These are phyloP conservation scores for Drosophila niveifrons DNA, from an alignment of 2,888 invertebrate genomes.

Conservation along the genomic window DNA sequence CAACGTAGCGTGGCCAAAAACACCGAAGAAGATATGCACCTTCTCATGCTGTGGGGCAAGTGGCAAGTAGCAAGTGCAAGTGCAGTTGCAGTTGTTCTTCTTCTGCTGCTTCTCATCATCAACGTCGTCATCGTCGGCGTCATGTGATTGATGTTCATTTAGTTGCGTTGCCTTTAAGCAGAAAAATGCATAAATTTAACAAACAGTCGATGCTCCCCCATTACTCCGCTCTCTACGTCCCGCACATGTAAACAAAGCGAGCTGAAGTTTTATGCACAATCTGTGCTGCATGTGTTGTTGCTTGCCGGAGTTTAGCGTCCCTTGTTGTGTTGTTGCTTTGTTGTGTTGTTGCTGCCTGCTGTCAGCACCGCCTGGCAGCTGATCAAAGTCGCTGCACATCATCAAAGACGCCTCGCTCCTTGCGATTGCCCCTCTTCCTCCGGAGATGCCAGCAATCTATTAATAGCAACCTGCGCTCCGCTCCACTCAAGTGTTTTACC, in stretches of 20 bases:
- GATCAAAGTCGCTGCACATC: conserved; percentile 71
- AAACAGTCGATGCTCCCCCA: conserved; percentile 57
- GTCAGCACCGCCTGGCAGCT: conserved; percentile 70
- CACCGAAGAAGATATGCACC: not conserved
- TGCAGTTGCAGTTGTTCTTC: conserved; percentile 50
- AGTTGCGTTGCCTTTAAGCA: conserved; percentile 82
- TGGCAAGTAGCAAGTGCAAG: conserved; percentile 57
- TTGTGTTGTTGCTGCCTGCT: conserved; percentile 41
- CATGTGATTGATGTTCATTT: conserved; percentile 82
- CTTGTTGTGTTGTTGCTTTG: conserved; percentile 12
- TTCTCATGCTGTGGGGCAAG: not conserved
- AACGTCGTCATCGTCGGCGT: conserved; percentile 64
- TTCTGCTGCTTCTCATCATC: conserved; percentile 17
- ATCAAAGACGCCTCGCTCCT: conserved; percentile 39
- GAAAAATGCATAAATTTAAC: conserved; percentile 83
- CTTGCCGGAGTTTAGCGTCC: conserved; percentile 17
- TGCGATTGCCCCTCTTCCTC: not conserved
- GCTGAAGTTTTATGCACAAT: conserved; percentile 72
- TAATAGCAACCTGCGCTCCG: conserved; percentile 53
- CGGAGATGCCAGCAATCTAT: conserved; percentile 43
- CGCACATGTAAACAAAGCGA: conserved; percentile 68
- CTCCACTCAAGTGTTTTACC: conserved; percentile 74
- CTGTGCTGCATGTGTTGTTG: conserved; percentile 75
- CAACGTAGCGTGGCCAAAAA: conserved; percentile 50
- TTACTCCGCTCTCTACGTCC: not conserved